Evolutionary conservation across 2,797 vertebrate genomes (phyloP).

Genomic region (Pelochelys cantorii): DNA sequence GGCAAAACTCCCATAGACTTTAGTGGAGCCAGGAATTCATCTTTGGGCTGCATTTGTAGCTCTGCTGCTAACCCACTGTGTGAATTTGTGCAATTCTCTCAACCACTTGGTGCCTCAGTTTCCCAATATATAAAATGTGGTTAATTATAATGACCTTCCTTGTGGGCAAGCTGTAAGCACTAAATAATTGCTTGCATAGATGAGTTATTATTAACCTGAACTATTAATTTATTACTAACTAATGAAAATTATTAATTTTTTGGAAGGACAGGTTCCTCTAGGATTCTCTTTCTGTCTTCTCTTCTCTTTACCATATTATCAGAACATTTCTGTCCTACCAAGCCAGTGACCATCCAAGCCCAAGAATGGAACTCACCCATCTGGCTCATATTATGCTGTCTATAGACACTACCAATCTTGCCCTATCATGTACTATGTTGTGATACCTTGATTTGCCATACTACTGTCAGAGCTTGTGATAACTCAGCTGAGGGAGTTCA

Average conservation of each 20-base stretch:
- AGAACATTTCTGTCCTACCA: background rate
- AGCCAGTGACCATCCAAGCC: background rate
- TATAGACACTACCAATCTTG: background rate
- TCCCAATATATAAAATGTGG: background rate
- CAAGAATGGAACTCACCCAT: background rate
- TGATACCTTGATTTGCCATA: background rate
- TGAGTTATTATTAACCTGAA: too few species aligned
- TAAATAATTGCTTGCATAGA: background rate
- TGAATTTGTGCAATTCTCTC: background rate
- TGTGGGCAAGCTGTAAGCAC: background rate
- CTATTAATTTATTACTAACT: background rate
- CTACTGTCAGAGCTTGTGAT: background rate
- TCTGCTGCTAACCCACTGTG: background rate
- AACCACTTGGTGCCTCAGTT: background rate
- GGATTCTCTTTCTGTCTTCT: background rate
- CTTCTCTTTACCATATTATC: background rate
- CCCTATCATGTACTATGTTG: background rate
- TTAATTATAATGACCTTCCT: background rate
- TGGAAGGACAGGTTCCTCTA: background rate
- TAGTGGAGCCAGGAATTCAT: background rate
- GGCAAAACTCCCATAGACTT: background rate
- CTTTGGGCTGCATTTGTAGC: background rate
- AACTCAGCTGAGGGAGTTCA: background rate
- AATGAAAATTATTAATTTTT: background rate
- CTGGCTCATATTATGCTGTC: background rate